These are phyloP conservation scores for Blomia tropicalis DNA, from an alignment of 2,888 invertebrate genomes.

Conservation along the genomic window DNA sequence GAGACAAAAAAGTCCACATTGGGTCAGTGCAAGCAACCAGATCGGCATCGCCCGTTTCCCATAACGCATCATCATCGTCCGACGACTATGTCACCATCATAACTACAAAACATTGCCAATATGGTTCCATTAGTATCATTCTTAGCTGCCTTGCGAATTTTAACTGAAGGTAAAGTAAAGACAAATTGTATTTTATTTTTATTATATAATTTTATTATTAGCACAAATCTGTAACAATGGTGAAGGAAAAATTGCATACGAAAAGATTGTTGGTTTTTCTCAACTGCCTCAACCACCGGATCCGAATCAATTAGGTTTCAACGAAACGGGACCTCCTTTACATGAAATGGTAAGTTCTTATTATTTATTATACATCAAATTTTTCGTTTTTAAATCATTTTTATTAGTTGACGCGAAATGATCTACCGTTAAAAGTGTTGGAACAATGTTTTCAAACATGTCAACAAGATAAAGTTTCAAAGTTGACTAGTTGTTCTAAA, in stretches of 20 bases:
- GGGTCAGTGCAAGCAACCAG: background rate
- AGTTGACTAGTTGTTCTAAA: conserved; percentile 55
- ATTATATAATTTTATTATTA: conserved; percentile 32
- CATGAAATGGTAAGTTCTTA: conserved; percentile 20
- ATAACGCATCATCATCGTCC: background rate
- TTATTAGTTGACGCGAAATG: conserved; percentile 17
- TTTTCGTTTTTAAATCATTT: conserved; percentile 3
- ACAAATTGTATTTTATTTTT: conserved; percentile 11
- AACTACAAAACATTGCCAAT: conserved; percentile 1
- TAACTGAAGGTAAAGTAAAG: conserved; percentile 51
- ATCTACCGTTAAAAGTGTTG: conserved; percentile 48
- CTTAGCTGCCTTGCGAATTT: conserved; percentile 62
- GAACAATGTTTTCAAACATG: conserved; percentile 77
- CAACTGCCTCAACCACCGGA: conserved; percentile 35
- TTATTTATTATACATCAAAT: background rate
- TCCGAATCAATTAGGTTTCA: background rate
- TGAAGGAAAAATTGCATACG: conserved; percentile 69
- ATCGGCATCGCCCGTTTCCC: background rate
- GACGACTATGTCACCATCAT: background rate
- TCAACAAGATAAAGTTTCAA: conserved; percentile 55
- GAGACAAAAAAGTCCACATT: background rate
- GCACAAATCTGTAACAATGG: conserved; percentile 83
- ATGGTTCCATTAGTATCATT: conserved; percentile 73
- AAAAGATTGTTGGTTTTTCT: conserved; percentile 47
- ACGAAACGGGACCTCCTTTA: background rate